A percentile compares a stretch with the other conserved stretches of the same genome.
These are phyloP conservation scores for Calonectris borealis DNA, from an alignment of 2,113 vertebrate genomes.

Conservation along the genomic window DNA sequence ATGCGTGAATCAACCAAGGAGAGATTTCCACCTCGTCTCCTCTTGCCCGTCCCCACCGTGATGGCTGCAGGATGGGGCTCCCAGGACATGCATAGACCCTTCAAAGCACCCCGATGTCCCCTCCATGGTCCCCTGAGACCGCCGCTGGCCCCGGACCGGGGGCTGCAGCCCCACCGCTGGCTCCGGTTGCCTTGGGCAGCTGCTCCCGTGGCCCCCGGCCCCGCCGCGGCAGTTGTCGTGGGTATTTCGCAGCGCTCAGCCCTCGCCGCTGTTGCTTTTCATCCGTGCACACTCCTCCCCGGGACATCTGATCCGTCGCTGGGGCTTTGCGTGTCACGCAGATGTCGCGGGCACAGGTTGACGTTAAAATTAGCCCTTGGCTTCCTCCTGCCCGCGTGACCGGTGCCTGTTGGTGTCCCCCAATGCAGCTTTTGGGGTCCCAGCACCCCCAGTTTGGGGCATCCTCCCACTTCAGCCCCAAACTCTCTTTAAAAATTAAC, in stretches of 20 bases:
- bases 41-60: rapidly evolving
- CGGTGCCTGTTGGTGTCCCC: not conserved
- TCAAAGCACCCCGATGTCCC: not conserved
- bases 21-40: rapidly evolving
- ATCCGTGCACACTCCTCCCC: rapidly evolving
- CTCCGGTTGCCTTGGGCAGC: not conserved
- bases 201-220: not conserved
- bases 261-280: not conserved
- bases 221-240: not conserved
- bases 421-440: not conserved
- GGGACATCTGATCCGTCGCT: not conserved
- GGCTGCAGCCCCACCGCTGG: not conserved
- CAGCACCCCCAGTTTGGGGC: not conserved
- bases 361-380: slow-evolving; percentile 11
- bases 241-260: not conserved
- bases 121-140: no score
- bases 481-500: rapidly evolving
- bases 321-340: not conserved
- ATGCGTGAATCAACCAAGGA: rapidly evolving
- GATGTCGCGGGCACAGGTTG: not conserved
- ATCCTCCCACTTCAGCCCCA: not conserved
- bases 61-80: rapidly evolving
- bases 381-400: rapidly evolving
- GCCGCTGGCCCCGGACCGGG: not conserved
- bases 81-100: rapidly evolving